Conservation (phyloP, 92 coral and sea anemone genomes). For the Phenganax subtilis region DNA sequence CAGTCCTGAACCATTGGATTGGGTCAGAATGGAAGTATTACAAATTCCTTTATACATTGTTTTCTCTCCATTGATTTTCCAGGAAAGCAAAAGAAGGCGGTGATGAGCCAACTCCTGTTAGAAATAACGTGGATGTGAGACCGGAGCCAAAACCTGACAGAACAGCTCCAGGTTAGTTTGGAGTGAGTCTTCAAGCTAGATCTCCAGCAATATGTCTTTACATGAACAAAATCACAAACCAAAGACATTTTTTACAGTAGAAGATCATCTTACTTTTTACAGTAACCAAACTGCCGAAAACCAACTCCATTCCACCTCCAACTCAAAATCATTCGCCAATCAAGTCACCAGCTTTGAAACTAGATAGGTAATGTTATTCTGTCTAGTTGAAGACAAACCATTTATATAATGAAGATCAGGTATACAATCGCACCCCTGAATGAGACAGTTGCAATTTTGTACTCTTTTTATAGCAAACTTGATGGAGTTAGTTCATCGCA, state of each 20-base stretch:
- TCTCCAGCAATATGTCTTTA: too few species aligned
- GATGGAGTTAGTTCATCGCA: constrained; percentile 63
- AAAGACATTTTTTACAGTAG: background rate
- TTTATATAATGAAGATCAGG: too few species aligned
- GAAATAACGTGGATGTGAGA: constrained; percentile 42
- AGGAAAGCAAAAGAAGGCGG: constrained; percentile 60
- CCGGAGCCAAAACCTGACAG: constrained; percentile 44
- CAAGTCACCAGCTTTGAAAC: constrained; percentile 19
- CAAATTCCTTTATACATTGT: background rate
- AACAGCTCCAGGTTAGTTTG: constrained; percentile 37
- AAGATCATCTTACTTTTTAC: constrained; percentile 2
- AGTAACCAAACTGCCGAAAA: constrained; percentile 29
- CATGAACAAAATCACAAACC: too few species aligned
- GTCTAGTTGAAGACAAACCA: too few species aligned
- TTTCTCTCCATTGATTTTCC: background rate
- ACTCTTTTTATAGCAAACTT: background rate
- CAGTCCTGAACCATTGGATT: too few species aligned
- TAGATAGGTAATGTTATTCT: constrained; percentile 26
- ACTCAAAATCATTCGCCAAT: constrained; percentile 2
- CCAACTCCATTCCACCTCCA: constrained; percentile 19
- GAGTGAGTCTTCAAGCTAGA: too few species aligned
- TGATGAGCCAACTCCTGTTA: constrained; percentile 26
- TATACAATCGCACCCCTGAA: too few species aligned
- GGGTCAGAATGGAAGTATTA: too few species aligned
- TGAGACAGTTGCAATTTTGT: background rate